Conservation (phyloP, 2,888 invertebrate genomes). For the Steromphala cineraria region DNA sequence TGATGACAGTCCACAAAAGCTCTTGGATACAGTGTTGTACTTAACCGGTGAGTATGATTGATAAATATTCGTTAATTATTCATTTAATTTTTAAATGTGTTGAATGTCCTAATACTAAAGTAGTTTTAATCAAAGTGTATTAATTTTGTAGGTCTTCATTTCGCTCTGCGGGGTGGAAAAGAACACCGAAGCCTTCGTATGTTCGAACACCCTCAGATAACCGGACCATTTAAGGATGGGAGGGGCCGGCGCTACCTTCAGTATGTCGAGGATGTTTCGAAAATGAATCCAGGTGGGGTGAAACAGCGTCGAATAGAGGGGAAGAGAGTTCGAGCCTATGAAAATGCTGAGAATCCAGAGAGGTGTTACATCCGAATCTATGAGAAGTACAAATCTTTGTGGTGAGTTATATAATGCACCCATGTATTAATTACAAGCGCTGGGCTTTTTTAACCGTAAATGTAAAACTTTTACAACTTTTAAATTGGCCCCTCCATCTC, state of each 20-base stretch:
- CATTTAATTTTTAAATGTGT: neutral
- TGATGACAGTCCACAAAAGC: neutral
- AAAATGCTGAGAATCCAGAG: neutral
- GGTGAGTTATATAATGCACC: neutral
- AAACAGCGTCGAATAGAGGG: neutral
- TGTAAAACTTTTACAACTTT: no score
- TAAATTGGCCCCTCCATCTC: no score
- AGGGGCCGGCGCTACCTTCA: neutral
- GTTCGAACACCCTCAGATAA: neutral
- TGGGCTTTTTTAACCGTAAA: no score
- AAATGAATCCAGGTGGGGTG: neutral
- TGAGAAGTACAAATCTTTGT: neutral
- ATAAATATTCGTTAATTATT: neutral
- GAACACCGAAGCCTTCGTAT: neutral
- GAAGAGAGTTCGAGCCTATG: neutral
- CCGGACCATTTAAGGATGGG: neutral
- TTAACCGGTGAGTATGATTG: neutral
- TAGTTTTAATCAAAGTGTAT: no score
- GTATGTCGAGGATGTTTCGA: constrained; percentile 7
- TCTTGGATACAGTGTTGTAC: constrained; percentile 12
- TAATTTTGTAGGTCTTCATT: neutral
- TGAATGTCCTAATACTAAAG: no score
- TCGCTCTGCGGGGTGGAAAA: constrained; percentile 9
- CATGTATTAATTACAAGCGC: no score
- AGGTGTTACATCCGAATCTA: neutral